Evolutionary conservation across 2,797 vertebrate genomes (phyloP), one percentile per base, ranked within the genome.

Genomic region (Rhynchotus rufescens): DNA sequence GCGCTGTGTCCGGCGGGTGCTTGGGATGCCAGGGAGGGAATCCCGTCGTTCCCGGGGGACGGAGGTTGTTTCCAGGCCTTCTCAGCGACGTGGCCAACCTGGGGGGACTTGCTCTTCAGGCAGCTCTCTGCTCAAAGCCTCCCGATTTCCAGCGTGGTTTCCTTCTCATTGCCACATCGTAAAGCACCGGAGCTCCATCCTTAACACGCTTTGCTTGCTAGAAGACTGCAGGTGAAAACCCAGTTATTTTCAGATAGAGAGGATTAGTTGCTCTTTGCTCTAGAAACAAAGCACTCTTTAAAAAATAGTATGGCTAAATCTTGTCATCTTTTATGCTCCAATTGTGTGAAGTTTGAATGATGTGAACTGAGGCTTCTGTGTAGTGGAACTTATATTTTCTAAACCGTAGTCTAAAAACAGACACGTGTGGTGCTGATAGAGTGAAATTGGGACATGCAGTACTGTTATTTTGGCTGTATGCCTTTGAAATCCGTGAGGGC

Each of bases 31-130:
- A 64, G 5, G 2, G 68, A 42, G 80, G 92, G 88, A 94, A 87
- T 86, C 80, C 59, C 9, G 1, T 61, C 40, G 78, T 88, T 91
- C 92, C 73, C 40, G 61, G 92, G 88, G 57, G 85, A 68, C 81
- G 90, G 78, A 94, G 84, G 94, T 92, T 72, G 64, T 54, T 76
- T 91, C 90, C 93, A 94, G 85, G 86, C 90, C 86, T 93, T 95
- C 94, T 86, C 95, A 95, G 47, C 3, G 1, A 12, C 28, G 20
- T 62, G 80, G 92, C 93, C 94, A 94, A 90, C 51, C 79, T 92
- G 84, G 86, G 84, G 90, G 81, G 88, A 86, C 91, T 90, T 26
- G 49, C 69, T 59, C 72, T 71, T 82, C 62, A 90, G 86, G 75
- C 88, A 91, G 15, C 54, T 90, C 78, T 61, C 49, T 92, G 36